Evolutionary conservation across 2,113 vertebrate genomes (phyloP), one percentile per base, ranked within the genome.

Genomic region (Eudyptes chrysolophus): DNA sequence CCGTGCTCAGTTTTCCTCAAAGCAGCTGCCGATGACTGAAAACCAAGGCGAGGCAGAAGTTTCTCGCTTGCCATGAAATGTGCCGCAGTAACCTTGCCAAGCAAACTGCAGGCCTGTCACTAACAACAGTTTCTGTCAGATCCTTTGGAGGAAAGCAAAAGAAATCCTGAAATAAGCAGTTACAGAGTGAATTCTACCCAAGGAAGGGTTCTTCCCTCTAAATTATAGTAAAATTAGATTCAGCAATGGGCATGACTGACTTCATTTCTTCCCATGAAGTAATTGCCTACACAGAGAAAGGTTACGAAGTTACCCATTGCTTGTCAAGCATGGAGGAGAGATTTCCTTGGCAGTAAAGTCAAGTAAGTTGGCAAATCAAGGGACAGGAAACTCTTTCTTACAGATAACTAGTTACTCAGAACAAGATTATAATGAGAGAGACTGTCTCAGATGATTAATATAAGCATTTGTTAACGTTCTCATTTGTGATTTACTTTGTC

Each of bases 151-250:
- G 65, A 95, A 75, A 81, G 60, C 51, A 86, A 90, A 90, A 70
- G 26, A 86, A 92, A 72, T 77, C 79, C 71, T 57, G 34, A 90
- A 96, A 60, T 76, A 89, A 88, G 76, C 19, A 36, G 49, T 72
- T 85, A 79, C 1, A 87, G 87, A 92, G 94, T 80, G 29, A 78
- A 88, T 84, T 95, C 60, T 89, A 58, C 79, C 29, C 42, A 87
- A 71, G 57, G 27, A 88, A 97, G n/a, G 40, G n/a, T 70, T 95
- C 76, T 83, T 93, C 68, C 88, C 68, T 88, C 79, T 80, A 78
- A 78, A 94, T 89, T 92, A 84, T 16, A 95, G 88, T 89, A 92
- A 89, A 95, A 96, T 95, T 92, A 95, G 51, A 82, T 90, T 84
- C 61, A n/a, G 81, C 72, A 96, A 86, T 86, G 80, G 79, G 61